Base-by-base conservation (phyloP, 2,888 invertebrate species). In the Allygus modestus region DNA sequence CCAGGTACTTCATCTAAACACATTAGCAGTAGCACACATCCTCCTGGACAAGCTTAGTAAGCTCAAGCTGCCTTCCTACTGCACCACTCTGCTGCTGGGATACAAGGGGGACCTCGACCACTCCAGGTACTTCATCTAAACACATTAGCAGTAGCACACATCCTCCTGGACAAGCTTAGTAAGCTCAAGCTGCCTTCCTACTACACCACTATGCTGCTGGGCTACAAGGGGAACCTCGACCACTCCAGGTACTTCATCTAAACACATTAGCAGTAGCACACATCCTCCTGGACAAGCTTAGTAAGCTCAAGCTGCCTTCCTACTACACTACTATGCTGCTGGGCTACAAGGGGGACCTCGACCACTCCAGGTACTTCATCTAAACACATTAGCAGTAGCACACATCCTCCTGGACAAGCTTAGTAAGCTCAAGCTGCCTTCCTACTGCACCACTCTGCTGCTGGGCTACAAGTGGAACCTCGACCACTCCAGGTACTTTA, bases 391-490 rank as follows among this genome's bases (percentile, higher is more conserved):
- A 90, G 91, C 94, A 88, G 95, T 95, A 87, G 96, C 96, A 0
- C 93, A 94, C 54, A 94, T 94, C 88, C 92, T 95, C 31, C 90
- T 96, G 87, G 94, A 95, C 81, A 93, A 95, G 87, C 91, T 96
- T 87, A 93, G 94, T 86, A 92, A 95, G 89, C 92, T 95, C 71
- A 94, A 96, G 88, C 91, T 96, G 86, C 95, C 96, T 23, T 94
- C 94, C 79, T 96, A 95, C 89, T 94, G 94, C 87, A 95, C 96
- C 79, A 94, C 95, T 86, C 93, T 96, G 82, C 90, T 97, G 79
- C 92, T 97, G 85, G 96, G 96, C 85, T 96, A 96, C 90, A 96
- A 96, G 91, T 92, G 95, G 88, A 96, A 96, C 91, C 92, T 96
- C 89, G 94, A 96, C 91, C 94, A 95, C 91, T 94, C 95, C 87